phyloP scores from a whole-genome alignment of 2,888 invertebrate genomes.

The Matsumyia berberina region DNA sequence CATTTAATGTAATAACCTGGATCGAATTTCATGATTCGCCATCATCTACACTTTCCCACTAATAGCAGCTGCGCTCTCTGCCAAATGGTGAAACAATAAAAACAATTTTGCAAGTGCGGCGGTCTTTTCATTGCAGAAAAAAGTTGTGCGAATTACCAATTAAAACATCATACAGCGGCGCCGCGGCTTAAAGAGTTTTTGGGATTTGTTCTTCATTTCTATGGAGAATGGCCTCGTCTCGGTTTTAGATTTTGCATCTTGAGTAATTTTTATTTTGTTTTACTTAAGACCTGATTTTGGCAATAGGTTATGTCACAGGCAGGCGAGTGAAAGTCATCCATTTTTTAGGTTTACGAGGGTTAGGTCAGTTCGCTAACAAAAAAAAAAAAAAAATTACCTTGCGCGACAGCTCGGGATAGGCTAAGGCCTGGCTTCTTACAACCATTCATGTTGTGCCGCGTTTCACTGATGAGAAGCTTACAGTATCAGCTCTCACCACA shows the following conservation, averaged over 20 bases:
- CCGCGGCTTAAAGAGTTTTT: conserved; percentile 20
- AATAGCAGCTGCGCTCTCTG: conserved; percentile 4
- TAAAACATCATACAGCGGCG: conserved; percentile 11
- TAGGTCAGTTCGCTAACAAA: no score
- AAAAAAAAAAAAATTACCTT: no score
- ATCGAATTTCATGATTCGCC: conserved; percentile 32
- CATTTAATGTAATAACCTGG: conserved; percentile 29
- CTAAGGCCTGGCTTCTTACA: no score
- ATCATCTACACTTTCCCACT: conserved; percentile 31
- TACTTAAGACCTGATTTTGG: no score
- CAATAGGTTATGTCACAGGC: no score
- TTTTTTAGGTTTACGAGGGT: no score
- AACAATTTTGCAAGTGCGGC: conserved; percentile 34
- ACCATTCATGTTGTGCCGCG: no score
- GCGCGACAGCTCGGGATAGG: no score
- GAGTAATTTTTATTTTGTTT: not conserved
- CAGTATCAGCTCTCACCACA: no score
- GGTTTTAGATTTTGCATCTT: conserved; percentile 1
- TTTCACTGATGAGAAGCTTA: no score
- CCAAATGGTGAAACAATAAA: conserved; percentile 29
- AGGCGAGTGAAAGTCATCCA: no score
- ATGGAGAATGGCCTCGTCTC: not conserved
- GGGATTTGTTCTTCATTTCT: conserved; percentile 27
- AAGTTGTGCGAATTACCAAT: conserved; percentile 19
- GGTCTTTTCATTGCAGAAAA: conserved; percentile 7